Evolutionary conservation across 1,140 invertebrate genomes (phyloP).

Genomic region (Microplitis demolitor): DNA sequence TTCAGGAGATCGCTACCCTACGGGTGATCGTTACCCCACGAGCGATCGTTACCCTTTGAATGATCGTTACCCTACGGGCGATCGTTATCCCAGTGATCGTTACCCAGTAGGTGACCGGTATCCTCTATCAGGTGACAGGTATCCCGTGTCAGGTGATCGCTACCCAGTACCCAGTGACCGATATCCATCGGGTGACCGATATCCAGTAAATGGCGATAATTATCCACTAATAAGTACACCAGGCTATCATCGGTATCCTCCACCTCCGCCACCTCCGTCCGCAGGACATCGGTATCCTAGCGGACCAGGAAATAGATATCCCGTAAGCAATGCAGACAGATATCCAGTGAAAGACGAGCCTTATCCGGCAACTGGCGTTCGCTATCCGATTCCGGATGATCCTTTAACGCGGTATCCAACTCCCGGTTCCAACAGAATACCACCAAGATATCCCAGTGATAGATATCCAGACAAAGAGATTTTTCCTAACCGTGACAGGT

Average conservation of each 20-base stretch:
- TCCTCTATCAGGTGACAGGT: constrained; percentile 45
- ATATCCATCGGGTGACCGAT: constrained; percentile 47
- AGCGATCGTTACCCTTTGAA: constrained; percentile 49
- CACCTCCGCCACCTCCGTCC: neutral
- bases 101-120: constrained; percentile 53
- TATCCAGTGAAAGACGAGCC: constrained; percentile 41
- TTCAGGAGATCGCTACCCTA: constrained; percentile 43
- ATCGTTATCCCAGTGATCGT: constrained; percentile 43
- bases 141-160: constrained; percentile 40
- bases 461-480: constrained; percentile 45
- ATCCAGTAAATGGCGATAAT: constrained; percentile 55
- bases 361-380: constrained; percentile 44
- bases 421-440: constrained; percentile 24
- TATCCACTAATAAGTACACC: constrained; percentile 1
- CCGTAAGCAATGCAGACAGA: constrained; percentile 24
- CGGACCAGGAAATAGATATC: constrained; percentile 37
- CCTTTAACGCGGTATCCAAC: constrained; percentile 45
- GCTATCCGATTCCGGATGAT: constrained; percentile 52
- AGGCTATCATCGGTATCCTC: constrained; percentile 35
- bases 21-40: constrained; percentile 44
- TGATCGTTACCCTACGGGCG: constrained; percentile 42
- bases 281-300: constrained; percentile 51
- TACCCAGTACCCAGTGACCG: constrained; percentile 47
- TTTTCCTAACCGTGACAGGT: constrained; percentile 47
- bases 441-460: constrained; percentile 54